Percentiles rank a stretch among this genome's conserved stretches.
phyloP scores from a whole-genome alignment of 2,113 vertebrate species.

The Colossoma macropomum region DNA sequence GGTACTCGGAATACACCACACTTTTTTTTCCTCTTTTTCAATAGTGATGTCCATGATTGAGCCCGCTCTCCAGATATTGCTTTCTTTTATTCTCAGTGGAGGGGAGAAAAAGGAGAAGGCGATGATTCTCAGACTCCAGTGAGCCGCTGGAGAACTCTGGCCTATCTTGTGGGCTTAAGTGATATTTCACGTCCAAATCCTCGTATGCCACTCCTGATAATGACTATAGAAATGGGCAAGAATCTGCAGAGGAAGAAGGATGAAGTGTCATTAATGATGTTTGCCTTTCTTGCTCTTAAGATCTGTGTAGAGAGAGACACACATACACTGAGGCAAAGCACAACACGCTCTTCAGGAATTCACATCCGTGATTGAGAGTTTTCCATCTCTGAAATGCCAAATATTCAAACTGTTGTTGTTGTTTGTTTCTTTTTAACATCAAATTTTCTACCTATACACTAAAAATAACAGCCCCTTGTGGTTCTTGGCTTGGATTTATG shows the following conservation, averaged over 20 bases:
- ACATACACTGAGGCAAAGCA: background rate
- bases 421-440: no score
- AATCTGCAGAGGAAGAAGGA: background rate
- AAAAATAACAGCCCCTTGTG: no score
- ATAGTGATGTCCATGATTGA: background rate
- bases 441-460: no score
- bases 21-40: background rate
- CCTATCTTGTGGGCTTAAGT: background rate
- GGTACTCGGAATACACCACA: no score
- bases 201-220: background rate
- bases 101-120: background rate
- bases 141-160: background rate
- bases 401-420: no score
- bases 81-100: background rate
- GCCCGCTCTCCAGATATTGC: background rate
- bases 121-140: background rate
- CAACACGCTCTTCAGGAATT: no score
- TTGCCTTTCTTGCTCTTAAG: background rate
- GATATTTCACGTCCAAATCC: background rate
- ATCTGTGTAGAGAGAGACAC: background rate
- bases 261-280: background rate
- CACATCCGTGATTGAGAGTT: no score
- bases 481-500: no score
- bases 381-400: no score
- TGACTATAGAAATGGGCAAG: background rate